Conservation (phyloP, 1,140 invertebrate species). For the Drosophila nannoptera region DNA sequence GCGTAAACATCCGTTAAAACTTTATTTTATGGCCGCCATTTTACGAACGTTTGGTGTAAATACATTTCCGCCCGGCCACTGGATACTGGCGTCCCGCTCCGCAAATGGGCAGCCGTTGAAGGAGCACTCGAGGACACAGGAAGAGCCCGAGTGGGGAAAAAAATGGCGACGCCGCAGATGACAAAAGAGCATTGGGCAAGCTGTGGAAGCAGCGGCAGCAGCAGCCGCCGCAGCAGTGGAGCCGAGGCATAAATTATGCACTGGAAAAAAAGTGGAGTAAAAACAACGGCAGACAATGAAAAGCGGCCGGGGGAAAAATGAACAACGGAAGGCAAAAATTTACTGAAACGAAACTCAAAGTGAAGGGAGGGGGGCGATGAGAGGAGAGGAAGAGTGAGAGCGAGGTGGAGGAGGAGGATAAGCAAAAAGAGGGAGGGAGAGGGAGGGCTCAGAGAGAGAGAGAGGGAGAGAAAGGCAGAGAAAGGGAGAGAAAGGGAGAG, state of each 20-base stretch:
- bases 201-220: constrained; percentile 6
- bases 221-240: background rate
- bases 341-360: constrained; percentile 2
- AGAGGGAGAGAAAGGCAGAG: too few species aligned
- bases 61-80: constrained; percentile 65
- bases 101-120: constrained; percentile 16
- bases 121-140: constrained; percentile 45
- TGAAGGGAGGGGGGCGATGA: background rate
- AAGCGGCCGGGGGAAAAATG: constrained; percentile 50
- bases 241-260: constrained; percentile 69
- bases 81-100: constrained; percentile 33
- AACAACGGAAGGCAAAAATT: constrained; percentile 8
- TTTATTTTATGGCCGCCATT: constrained; percentile 77
- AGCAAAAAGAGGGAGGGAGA: background rate
- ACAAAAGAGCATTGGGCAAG: constrained; percentile 32
- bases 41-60: constrained; percentile 75
- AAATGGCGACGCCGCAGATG: constrained; percentile 67
- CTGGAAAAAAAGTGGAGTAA: constrained; percentile 74
- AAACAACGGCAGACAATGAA: constrained; percentile 69
- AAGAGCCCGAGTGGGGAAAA: constrained; percentile 40
- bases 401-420: background rate
- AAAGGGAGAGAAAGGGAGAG: too few species aligned
- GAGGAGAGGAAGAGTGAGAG: background rate
- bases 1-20: constrained; percentile 77
- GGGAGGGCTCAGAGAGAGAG: too few species aligned